Base-by-base conservation (phyloP, 2,113 vertebrate genomes). In the Seriola quinqueradiata region DNA sequence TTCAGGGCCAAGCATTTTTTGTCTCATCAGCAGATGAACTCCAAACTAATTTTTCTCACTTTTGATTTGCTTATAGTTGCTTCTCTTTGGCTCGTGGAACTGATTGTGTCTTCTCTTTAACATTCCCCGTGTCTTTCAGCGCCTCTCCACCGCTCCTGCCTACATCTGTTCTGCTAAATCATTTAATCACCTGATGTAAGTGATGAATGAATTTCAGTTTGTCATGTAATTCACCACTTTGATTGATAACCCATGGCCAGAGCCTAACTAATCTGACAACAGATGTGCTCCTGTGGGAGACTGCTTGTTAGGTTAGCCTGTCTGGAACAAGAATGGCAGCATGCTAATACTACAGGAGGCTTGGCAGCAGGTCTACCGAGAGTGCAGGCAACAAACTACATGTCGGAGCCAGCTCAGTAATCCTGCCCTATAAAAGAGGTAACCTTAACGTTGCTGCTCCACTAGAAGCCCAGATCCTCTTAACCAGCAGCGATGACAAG, bases 171-270 rank as follows among this genome's bases (percentile, higher is more conserved):
- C 61, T 5, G 67, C 57, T 48, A 70, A 75, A 76, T 76, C 81
- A 66, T 91, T 85, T 85, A 81, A 82, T 91, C 83, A 77, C 42
- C 70, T 40, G 66, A 66, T 78, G 63, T 66, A 68, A 84, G 50
- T 59, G 77, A 89, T 77, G 65, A 85, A 88, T 87, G 75, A 16
- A 79, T 82, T 79, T 60, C 34, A 52, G 23, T 50, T 12, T 36
- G 70, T 55, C 55, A 71, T 77, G 65, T 75, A 83, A 87, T 92
- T 84, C 81, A 72, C 60, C 80, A 75, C 63, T 77, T 75, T 91
- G 89, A 91, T 82, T 92, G 92, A 92, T 91, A 88, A 82, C 76
- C 71, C 59, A 11, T 48, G 80, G 74, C 79, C 54, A 19, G 71
- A 73, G 75, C 50, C 75, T 71, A 34, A 73, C 80, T 86, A 70